A percentile compares a stretch with the other conserved stretches of the same genome.
These are phyloP conservation scores for Loripinus fragilis DNA, from an alignment of 2,888 invertebrate genomes.

Conservation along the genomic window DNA sequence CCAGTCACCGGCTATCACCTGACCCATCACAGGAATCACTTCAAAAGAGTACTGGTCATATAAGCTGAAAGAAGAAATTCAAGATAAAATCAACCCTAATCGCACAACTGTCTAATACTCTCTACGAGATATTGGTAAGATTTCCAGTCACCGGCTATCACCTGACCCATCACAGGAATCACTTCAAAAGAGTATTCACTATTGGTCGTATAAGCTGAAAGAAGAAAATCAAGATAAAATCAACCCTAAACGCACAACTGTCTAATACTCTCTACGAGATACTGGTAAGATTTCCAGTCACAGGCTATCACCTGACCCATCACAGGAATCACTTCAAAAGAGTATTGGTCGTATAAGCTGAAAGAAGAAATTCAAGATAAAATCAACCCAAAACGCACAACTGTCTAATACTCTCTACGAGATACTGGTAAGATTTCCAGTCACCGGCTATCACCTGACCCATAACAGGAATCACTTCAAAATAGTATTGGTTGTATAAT, in stretches of 20 bases:
- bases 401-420: constrained; percentile 98
- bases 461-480: constrained; percentile 98
- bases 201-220: constrained; percentile 92
- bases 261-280: not conserved
- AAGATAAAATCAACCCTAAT: no score
- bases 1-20: constrained; percentile 96
- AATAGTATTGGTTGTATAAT: constrained; percentile 97
- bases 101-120: constrained; percentile 98
- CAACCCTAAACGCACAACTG: no score
- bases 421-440: constrained; percentile 98
- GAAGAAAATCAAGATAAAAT: not conserved
- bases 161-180: constrained; percentile 97
- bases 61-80: constrained; percentile 85
- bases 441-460: constrained; percentile 96
- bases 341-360: no score
- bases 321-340: no score
- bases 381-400: no score
- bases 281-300: not conserved
- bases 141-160: constrained; percentile 98
- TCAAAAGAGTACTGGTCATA: constrained; percentile 99
- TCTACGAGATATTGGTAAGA: no score
- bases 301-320: no score
- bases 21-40: constrained; percentile 98
- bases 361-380: no score
- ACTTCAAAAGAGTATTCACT: constrained; percentile 96